phyloP scores from a whole-genome alignment of 1,140 invertebrate species.

The Trypoxylus dichotomus region DNA sequence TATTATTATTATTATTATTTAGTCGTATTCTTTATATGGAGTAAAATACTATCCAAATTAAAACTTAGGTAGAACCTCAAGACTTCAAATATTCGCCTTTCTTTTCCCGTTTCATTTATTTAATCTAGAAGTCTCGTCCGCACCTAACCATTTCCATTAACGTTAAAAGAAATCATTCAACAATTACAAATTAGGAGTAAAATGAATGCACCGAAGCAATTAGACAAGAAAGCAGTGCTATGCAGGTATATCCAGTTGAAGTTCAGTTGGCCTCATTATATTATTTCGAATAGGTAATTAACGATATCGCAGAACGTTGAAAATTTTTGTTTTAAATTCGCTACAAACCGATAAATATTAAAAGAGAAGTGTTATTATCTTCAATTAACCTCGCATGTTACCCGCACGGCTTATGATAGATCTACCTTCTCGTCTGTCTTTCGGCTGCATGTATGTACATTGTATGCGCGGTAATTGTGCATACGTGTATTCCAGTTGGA shows the following conservation, averaged over 20 bases:
- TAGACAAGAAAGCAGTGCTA: not conserved
- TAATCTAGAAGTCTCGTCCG: not conserved
- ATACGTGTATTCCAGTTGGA: not conserved
- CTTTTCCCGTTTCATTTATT: too few species aligned
- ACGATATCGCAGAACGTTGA: not conserved
- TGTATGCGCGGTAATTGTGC: not conserved
- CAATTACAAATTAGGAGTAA: conserved; percentile 2
- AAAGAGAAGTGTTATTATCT: not conserved
- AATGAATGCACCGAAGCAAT: not conserved
- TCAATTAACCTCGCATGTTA: not conserved
- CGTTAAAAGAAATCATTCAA: not conserved
- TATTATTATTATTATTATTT: too few species aligned
- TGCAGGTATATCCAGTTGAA: not conserved
- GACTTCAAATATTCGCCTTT: too few species aligned
- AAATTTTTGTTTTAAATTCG: not conserved
- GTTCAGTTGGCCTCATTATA: not conserved
- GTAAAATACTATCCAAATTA: too few species aligned
- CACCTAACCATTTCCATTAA: not conserved
- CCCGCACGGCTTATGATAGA: not conserved
- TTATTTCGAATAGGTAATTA: not conserved
- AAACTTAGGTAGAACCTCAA: too few species aligned
- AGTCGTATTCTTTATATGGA: too few species aligned
- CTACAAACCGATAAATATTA: not conserved
- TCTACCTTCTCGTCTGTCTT: not conserved
- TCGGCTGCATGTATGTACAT: not conserved